These are phyloP conservation scores for Nomia melanderi DNA, from an alignment of 1,140 invertebrate species.

Conservation along the genomic window DNA sequence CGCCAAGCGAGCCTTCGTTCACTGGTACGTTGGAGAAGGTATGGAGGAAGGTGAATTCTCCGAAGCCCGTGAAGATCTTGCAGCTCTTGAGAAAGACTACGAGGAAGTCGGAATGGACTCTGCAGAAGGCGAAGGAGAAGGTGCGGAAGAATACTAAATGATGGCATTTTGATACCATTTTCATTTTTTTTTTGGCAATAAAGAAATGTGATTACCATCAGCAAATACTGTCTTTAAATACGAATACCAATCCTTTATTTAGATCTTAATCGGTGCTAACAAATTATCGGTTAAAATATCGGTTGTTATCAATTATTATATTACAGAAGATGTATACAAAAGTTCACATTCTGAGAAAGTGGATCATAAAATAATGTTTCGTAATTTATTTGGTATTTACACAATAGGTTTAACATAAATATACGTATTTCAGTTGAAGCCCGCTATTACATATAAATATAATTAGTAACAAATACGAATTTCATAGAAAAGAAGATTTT, in stretches of 20 bases:
- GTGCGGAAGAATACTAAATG: conserved; percentile 61
- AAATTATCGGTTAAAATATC: not conserved
- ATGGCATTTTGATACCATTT: conserved; percentile 19
- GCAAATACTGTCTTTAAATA: not conserved
- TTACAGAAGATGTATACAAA: not conserved
- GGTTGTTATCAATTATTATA: not conserved
- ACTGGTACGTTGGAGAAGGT: conserved; percentile 64
- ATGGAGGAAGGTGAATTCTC: conserved; percentile 66
- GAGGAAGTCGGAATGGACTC: conserved; percentile 65
- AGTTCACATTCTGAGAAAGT: not conserved
- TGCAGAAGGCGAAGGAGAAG: conserved; percentile 59
- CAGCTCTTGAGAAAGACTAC: conserved; percentile 60
- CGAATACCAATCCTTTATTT: conserved; percentile 6
- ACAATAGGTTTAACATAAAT: conserved; percentile 12
- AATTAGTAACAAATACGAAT: too few species aligned
- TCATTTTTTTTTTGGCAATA: conserved; percentile 50
- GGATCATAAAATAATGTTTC: not conserved
- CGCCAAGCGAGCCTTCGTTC: conserved; percentile 61
- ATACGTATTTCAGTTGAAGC: not conserved
- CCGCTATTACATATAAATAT: not conserved
- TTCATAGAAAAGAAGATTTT: too few species aligned
- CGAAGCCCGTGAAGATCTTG: conserved; percentile 62
- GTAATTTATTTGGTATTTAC: not conserved
- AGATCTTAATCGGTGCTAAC: conserved; percentile 21
- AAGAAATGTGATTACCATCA: conserved; percentile 28